These are phyloP conservation scores for Drosophila niveifrons DNA, from an alignment of 2,888 invertebrate genomes.

Conservation along the genomic window DNA sequence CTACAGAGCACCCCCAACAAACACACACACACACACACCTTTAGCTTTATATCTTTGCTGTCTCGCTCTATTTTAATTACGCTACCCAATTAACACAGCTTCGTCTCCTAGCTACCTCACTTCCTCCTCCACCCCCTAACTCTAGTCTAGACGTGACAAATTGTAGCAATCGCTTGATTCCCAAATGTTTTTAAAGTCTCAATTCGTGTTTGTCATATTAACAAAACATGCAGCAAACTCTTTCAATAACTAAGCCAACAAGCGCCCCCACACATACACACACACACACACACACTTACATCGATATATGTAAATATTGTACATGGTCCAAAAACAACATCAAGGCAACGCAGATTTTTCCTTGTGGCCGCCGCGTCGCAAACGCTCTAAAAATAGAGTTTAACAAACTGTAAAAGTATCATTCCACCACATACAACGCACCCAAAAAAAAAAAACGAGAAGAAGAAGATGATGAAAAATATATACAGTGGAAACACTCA, in stretches of 20 bases:
- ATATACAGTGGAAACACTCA: slow-evolving; percentile 7
- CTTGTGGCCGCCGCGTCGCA: slow-evolving; percentile 69
- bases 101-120: neutral
- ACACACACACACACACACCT: slow-evolving; percentile 5
- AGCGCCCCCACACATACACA: slow-evolving; percentile 67
- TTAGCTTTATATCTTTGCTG: neutral
- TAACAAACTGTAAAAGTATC: slow-evolving; percentile 80
- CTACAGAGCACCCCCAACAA: slow-evolving; percentile 15
- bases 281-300: slow-evolving; percentile 4
- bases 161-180: slow-evolving; percentile 45
- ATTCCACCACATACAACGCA: slow-evolving; percentile 71
- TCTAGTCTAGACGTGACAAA: slow-evolving; percentile 51
- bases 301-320: slow-evolving; percentile 30
- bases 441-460: slow-evolving; percentile 45
- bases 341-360: slow-evolving; percentile 59
- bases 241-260: slow-evolving; percentile 66
- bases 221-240: slow-evolving; percentile 46
- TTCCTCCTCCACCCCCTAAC: neutral
- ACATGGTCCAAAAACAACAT: slow-evolving; percentile 34
- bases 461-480: neutral
- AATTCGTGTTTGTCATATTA: slow-evolving; percentile 73
- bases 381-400: slow-evolving; percentile 78
- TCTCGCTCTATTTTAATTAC: slow-evolving; percentile 66
- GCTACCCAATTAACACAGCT: slow-evolving; percentile 67
- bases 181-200: slow-evolving; percentile 53